Base-by-base conservation (phyloP, 2,797 vertebrate genomes). In the Etheostoma perlongum region DNA sequence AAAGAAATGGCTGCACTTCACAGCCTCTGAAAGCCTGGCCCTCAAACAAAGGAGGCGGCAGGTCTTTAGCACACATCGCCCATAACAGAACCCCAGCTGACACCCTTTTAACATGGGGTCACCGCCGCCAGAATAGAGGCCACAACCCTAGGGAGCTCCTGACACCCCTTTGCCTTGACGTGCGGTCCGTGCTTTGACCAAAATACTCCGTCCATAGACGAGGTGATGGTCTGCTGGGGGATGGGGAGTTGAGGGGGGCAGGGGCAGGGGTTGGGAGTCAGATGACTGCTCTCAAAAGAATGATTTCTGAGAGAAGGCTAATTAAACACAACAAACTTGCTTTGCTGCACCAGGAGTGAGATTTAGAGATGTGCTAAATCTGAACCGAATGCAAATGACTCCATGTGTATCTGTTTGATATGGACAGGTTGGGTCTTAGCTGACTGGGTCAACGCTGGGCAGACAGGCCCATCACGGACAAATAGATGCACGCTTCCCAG, bases 31-130 rank as follows among this genome's bases (percentile, higher is more conserved):
- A 93, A 91, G 88, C 80, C 79, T 48, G 51, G 66, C 68, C 69
- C 19, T 73, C 65, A 64, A 79, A 95, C 94, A 95, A 95, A 94
- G 84, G 88, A 93, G 92, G 92, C 86, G 88, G 93, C 94, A 91
- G 91, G 93, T 94, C 92, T 91, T 95, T 93, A 92, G 90, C 85
- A 86, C 88, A 89, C 88, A 89, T 94, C 92, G 90, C 83, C 91
- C 91, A 84, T 87, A 79, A 91, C 89, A 93, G 93, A 90, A 87
- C 88, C 90, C 92, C 94, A 94, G 93, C 94, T 95, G 94, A 95
- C 93, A 91, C 88, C 85, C 90, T 94, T 94, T 94, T 92, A 94
- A 95, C 94, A 94, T 70, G 85, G 90, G 94, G 95, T 95, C 94
- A 95, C 67, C 62, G 12, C 73, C 58, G 70, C 62, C 71, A 92